Evolutionary conservation across 1,140 invertebrate genomes (phyloP).

Genomic region (Leptopilina boulardi): DNA sequence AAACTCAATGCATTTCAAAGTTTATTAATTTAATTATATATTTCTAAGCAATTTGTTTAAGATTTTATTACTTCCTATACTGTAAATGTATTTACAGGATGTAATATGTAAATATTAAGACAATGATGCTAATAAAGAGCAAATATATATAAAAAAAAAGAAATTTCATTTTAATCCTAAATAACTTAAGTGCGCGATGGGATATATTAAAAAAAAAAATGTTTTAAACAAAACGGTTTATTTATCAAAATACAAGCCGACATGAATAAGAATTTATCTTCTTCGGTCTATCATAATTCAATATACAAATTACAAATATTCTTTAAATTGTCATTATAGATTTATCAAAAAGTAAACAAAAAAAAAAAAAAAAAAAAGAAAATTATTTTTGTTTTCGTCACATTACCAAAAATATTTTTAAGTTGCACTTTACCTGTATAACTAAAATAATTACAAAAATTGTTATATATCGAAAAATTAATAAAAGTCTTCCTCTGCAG

Average conservation of each 20-base stretch:
- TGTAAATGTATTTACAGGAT: conserved; percentile 51
- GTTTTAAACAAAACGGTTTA: background rate
- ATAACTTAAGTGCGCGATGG: no score
- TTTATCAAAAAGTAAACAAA: background rate
- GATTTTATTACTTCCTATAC: conserved; percentile 31
- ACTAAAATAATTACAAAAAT: background rate
- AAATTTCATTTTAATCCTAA: no score
- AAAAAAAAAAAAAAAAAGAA: background rate
- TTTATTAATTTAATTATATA: conserved; percentile 27
- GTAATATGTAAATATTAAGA: conserved; percentile 57
- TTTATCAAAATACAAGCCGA: background rate
- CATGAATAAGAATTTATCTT: background rate
- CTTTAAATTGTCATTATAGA: conserved; percentile 1
- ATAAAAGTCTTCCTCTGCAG: conserved; percentile 83
- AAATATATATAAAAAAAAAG: no score
- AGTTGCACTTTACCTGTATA: background rate
- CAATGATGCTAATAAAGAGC: conserved; percentile 49
- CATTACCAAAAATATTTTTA: conserved; percentile 2
- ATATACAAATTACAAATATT: background rate
- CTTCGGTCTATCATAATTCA: background rate
- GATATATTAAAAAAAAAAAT: no score
- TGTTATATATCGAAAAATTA: conserved; percentile 61
- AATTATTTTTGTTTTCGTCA: background rate
- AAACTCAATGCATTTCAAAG: conserved; percentile 31
- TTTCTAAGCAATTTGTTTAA: conserved; percentile 39